Base-by-base conservation (phyloP, 2,113 vertebrate species). In the Dolichallabes microphthalmus region DNA sequence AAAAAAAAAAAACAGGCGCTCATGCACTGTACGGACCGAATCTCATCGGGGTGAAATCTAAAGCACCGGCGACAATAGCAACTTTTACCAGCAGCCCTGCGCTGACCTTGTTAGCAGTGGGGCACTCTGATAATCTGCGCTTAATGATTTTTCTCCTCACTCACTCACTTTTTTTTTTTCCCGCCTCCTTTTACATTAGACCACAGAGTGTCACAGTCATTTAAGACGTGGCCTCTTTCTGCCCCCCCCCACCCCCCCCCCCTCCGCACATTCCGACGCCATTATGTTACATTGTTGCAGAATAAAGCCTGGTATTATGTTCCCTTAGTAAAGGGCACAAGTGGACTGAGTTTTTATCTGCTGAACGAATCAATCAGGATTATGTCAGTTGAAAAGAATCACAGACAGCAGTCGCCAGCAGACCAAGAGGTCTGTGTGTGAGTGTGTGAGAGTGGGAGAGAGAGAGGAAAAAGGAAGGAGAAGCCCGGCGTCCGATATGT, bases 291-390 rank as follows among this genome's bases (percentile, higher is more conserved):
- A 98, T 98, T 98, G 96, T 98, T 96, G 94, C 95, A 93, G 97
- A 96, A 99, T 98, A 98, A 98, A 99, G 97, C 95, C 94, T 94
- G 92, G 96, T 97, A 98, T 99, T 99, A 98, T 99, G 96, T 98
- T 97, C 95, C 96, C 95, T 94, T 95, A 95, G 96, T 97, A 96
- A 97, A 98, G 98, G 97, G 96, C 98, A 98, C 97, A 98, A 98
- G 96, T 98, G 97, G 97, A 97, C 96, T 95, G 96, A 96, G 97
- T 97, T 98, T 94, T 98, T 98, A 99, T 98, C 98, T 99, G 97
- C 97, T 98, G 97, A 99, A 98, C 97, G 96, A 99, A 98, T 99
- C 98, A 99, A 98, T 99, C 97, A 98, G 98, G 97, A 98, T 99
- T 98, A 98, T 98, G 98, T 99, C 98, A 99, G 96, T 96, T 96